A percentile compares a stretch with the other conserved stretches of the same genome.
phyloP scores from a whole-genome alignment of 1,140 invertebrate species.

The Drosophila subobscura region DNA sequence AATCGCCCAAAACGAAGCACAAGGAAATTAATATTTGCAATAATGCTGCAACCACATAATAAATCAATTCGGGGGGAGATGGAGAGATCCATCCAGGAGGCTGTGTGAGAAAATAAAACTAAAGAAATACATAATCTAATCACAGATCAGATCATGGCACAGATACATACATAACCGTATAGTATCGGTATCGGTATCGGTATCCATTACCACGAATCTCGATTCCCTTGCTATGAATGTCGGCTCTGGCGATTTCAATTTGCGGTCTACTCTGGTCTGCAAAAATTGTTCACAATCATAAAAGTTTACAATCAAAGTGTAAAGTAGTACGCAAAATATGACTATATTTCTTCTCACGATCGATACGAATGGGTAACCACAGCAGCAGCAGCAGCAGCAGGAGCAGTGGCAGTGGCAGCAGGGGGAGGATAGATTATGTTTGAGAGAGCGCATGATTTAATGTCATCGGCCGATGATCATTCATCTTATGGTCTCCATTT shows the following conservation, averaged over 20 bases:
- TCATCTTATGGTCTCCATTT: conserved; percentile 43
- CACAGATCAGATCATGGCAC: no score
- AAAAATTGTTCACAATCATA: conserved; percentile 62
- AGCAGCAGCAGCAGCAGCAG: conserved; percentile 37
- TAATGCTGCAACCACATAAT: no score
- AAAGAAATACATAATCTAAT: no score
- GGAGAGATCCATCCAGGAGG: no score
- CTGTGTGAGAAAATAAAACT: no score
- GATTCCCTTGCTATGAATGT: conserved; percentile 15
- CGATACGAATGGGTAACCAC: conserved; percentile 57
- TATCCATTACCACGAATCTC: conserved; percentile 10
- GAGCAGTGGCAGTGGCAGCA: neutral
- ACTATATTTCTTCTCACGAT: conserved; percentile 62
- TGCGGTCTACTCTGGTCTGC: conserved; percentile 39
- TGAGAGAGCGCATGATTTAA: conserved; percentile 62
- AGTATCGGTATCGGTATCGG: neutral
- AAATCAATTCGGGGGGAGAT: no score
- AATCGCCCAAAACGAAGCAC: no score
- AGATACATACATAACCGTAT: no score
- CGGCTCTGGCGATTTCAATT: conserved; percentile 56
- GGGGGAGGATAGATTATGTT: conserved; percentile 13
- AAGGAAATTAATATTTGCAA: no score
- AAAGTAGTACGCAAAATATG: conserved; percentile 29
- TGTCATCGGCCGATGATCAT: conserved; percentile 70
- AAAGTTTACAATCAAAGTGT: conserved; percentile 42